Base-by-base conservation (phyloP, 2,797 vertebrate genomes). In the Pterois miles region DNA sequence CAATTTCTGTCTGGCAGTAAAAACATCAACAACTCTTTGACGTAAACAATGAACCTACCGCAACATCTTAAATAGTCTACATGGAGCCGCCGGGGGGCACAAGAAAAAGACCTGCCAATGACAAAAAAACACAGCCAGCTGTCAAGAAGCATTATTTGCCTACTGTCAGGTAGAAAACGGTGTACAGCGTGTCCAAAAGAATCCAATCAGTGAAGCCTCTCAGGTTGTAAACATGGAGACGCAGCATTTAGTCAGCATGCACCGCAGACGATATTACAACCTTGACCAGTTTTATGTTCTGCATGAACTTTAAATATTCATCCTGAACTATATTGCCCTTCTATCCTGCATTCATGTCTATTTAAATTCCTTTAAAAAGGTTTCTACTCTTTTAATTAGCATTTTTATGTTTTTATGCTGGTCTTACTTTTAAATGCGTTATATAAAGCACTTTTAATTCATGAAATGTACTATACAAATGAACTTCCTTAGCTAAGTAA, bases 11-110 rank as follows among this genome's bases (percentile, higher is more conserved):
- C 85, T 88, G 74, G 70, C 56, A 66, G 81, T 89, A 83, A 91
- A 94, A 90, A 86, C 84, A 90, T 89, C 82, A 84, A 82, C 74
- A 82, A 73, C 48, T 87, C 40, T 81, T 88, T 84, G 87, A 91
- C 72, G 43, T 78, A 86, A 86, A 93, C 82, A 87, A 83, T 78
- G 58, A 88, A 83, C 70, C 76, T 64, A 84, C 76, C 25, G 25
- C 40, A 40, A 69, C 73, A 58, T 73, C 78, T 88, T 63, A 74
- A 87, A 87, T n/a, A 43, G 65, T 72, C 76, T 65, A 40, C 57
- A 60, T 7, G 58, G 33, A 64, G 25, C 29, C 63, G 10, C 43
- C 43, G 48, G 48, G 56, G 50, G 57, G 67, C 60, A 60, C 58
- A 60, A 31, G n/a, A 40, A 62, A 57, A 68, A 33, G 46, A 75